Percentiles rank a stretch among this genome's conserved stretches.
Evolutionary conservation across 2,888 invertebrate genomes (phyloP).

Genomic region (Eutolmus rufibarbis): DNA sequence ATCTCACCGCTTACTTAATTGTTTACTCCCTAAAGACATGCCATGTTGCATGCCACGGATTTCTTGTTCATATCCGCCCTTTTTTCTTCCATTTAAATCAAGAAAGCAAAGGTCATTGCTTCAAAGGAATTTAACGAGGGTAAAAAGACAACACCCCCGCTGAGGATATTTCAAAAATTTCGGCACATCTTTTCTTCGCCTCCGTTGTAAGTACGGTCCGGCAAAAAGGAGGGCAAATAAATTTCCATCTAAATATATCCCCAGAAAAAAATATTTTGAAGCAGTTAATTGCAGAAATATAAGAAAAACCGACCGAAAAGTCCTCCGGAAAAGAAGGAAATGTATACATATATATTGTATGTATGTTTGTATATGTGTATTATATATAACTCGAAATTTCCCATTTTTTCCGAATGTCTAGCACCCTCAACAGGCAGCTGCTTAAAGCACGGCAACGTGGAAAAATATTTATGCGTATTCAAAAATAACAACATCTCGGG

Average conservation of each 20-base stretch:
- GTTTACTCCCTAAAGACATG: neutral
- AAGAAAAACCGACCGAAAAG: neutral
- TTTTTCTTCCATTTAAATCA: neutral
- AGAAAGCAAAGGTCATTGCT: neutral
- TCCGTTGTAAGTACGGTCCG: neutral
- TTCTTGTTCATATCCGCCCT: neutral
- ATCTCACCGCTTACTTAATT: neutral
- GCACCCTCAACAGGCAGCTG: neutral
- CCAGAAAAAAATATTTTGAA: neutral
- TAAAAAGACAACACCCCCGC: neutral
- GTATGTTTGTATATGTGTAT: too few species aligned
- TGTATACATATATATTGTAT: neutral
- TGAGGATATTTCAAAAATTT: neutral
- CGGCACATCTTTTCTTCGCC: neutral
- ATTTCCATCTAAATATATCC: neutral
- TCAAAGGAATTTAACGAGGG: neutral
- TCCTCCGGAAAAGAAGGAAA: neutral
- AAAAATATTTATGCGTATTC: conserved; percentile 23
- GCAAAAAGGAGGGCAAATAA: neutral
- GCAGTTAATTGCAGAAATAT: neutral
- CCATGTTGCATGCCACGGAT: neutral
- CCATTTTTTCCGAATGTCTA: neutral
- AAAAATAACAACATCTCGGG: conserved; percentile 21
- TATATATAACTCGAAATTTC: neutral
- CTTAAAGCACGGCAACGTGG: neutral